Evolutionary conservation across 2,888 invertebrate genomes (phyloP), one percentile per base, ranked within the genome.

Genomic region (Acanthosepion pharaonis): DNA sequence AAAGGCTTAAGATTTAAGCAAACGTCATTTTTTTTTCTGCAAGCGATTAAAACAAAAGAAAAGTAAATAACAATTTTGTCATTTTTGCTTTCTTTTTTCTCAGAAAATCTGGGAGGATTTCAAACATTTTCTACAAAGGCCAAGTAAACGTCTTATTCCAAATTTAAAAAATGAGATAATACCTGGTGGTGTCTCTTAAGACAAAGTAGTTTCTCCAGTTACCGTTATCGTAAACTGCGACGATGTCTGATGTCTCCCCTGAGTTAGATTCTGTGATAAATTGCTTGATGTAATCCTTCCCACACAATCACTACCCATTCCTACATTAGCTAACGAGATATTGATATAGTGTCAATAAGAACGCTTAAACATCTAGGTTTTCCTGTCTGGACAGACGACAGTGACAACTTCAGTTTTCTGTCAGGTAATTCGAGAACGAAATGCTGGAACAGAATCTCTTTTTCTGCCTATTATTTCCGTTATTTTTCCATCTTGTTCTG

Each of bases 301-400:
- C 33, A 15, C 33, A 11, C 15, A n/a, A 78, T 33, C 33, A 33
- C 78, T 33, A 33, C n/a, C 78, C 78, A n/a, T 33, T 78, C n/a
- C 9, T 78, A n/a, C 78, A 78, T 78, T n/a, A 78, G 33, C 0
- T 78, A 78, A 78, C 78, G 15, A n/a, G 78, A 78, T 78, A 78
- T 78, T 33, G 78, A 78, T 78, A 78, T 78, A 78, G 78, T 33
- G 78, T 78, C 78, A 78, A 78, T 78, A 78, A 78, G 78, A 78
- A 78, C 33, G 78, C 18, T 78, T 78, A 33, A n/a, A 78, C n/a
- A 18, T 78, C 78, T 78, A 78, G 78, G 33, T 33, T 33, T 78
- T 78, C 78, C 78, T 11, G n/a, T 78, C n/a, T 78, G n/a, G 18
- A 78, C 78, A 78, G 33, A 78, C 78, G 78, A 78, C 78, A 78